A percentile compares a stretch with the other conserved stretches of the same genome.
These are phyloP conservation scores for Gorsachius goisagi DNA, from an alignment of 2,113 vertebrate species.

Conservation along the genomic window DNA sequence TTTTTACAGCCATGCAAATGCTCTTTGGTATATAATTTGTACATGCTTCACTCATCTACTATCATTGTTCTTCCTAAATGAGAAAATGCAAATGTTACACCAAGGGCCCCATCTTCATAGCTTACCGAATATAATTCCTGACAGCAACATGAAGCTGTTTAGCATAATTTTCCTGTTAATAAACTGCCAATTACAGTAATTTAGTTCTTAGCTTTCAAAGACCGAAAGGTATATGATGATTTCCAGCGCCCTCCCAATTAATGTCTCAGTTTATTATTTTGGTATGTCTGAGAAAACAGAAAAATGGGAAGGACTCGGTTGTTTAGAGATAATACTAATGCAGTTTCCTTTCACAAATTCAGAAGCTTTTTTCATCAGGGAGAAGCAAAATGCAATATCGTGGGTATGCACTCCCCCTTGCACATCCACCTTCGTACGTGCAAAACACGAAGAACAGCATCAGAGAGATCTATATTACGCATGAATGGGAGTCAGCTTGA, in stretches of 20 bases:
- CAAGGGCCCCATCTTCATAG: conserved; percentile 65
- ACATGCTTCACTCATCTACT: conserved; percentile 75
- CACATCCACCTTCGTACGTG: fast-evolving
- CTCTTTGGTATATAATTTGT: conserved; percentile 68
- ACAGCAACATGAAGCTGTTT: conserved; percentile 81
- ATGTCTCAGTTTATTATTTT: conserved; percentile 57
- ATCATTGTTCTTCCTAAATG: conserved; percentile 81
- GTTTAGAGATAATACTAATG: conserved; percentile 35
- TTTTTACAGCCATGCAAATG: conserved; percentile 58
- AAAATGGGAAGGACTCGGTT: conserved; percentile 31
- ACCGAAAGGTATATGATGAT: conserved; percentile 32
- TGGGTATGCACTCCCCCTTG: not conserved
- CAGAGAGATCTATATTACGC: not conserved
- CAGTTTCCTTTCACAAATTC: conserved; percentile 50
- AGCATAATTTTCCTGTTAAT: conserved; percentile 90
- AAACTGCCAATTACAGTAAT: conserved; percentile 88
- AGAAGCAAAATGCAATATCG: conserved; percentile 18
- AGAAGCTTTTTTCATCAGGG: conserved; percentile 19
- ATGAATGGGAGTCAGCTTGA: not conserved
- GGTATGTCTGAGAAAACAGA: conserved; percentile 62
- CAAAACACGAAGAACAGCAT: not conserved
- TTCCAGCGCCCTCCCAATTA: not conserved
- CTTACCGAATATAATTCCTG: conserved; percentile 77
- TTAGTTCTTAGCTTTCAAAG: conserved; percentile 68
- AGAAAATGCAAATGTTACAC: conserved; percentile 81